Evolutionary conservation across 2,888 invertebrate species (phyloP).

Genomic region (Perizoma affinitatum): DNA sequence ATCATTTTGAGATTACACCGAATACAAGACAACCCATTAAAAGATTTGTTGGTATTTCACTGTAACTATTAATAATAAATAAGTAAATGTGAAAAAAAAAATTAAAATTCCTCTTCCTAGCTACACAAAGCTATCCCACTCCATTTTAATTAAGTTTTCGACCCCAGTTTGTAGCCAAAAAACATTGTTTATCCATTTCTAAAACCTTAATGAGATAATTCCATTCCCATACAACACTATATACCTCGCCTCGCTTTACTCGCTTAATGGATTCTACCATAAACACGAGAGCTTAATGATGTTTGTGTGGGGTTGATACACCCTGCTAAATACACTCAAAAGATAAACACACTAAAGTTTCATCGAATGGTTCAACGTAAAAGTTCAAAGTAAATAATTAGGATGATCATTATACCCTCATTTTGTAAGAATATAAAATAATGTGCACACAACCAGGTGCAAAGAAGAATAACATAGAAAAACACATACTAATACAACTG

Average conservation of each 20-base stretch:
- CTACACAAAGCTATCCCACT: slow-evolving; percentile 15
- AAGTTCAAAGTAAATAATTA: slow-evolving; percentile 3
- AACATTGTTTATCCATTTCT: slow-evolving; percentile 25
- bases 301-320: slow-evolving; percentile 47
- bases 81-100: neutral
- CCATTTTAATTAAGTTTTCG: slow-evolving; percentile 24
- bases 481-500: too few species aligned
- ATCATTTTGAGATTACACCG: too few species aligned
- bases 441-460: too few species aligned
- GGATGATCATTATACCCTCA: too few species aligned
- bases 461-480: too few species aligned
- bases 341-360: slow-evolving; percentile 17
- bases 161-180: slow-evolving; percentile 17
- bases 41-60: too few species aligned
- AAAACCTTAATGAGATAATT: slow-evolving; percentile 31
- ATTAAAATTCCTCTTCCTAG: slow-evolving; percentile 7
- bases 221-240: slow-evolving; percentile 23
- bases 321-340: slow-evolving; percentile 23
- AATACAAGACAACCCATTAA: too few species aligned
- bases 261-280: slow-evolving; percentile 43
- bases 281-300: slow-evolving; percentile 50
- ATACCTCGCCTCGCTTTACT: slow-evolving; percentile 13
- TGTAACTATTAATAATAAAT: too few species aligned
- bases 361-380: slow-evolving; percentile 10
- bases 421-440: too few species aligned